phyloP scores from a whole-genome alignment of 2,113 vertebrate species.

The Eptatretus burgeri region DNA sequence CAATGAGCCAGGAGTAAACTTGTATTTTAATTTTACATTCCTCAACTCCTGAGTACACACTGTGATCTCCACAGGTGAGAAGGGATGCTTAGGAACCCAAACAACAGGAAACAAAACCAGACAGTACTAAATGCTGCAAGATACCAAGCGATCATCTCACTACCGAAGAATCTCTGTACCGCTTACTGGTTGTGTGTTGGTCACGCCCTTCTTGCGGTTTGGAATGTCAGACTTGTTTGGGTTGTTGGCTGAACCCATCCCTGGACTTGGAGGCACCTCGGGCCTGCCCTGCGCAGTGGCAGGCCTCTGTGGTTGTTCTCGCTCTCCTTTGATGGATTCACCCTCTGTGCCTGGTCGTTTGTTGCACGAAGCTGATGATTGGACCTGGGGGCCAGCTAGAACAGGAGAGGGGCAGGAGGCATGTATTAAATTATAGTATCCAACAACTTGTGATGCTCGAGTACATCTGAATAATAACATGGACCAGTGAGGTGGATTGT shows the following conservation, averaged over 20 bases:
- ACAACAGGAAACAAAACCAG: no score
- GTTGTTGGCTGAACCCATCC: constrained; percentile 36
- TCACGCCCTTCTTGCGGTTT: constrained; percentile 49
- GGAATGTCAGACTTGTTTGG: constrained; percentile 37
- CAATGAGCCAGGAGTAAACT: no score
- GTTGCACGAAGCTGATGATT: constrained; percentile 54
- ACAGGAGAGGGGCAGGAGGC: constrained; percentile 12
- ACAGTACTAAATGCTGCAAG: no score
- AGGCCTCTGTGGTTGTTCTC: constrained; percentile 34
- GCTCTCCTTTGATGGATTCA: constrained; percentile 72
- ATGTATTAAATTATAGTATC: constrained; percentile 3
- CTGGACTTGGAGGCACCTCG: constrained; percentile 54
- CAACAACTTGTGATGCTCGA: background rate
- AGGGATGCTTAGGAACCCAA: no score
- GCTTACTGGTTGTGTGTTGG: background rate
- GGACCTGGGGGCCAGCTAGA: constrained; percentile 56
- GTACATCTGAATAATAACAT: background rate
- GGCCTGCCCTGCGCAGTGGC: constrained; percentile 42
- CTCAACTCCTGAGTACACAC: no score
- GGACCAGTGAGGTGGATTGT: background rate
- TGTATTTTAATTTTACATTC: no score
- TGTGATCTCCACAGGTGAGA: no score
- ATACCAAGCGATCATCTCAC: no score
- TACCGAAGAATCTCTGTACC: no score
- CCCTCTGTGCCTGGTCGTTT: constrained; percentile 72